A percentile compares a stretch with the other conserved stretches of the same genome.
phyloP scores from a whole-genome alignment of 2,888 invertebrate species.

The Drosophila multiciliata region DNA sequence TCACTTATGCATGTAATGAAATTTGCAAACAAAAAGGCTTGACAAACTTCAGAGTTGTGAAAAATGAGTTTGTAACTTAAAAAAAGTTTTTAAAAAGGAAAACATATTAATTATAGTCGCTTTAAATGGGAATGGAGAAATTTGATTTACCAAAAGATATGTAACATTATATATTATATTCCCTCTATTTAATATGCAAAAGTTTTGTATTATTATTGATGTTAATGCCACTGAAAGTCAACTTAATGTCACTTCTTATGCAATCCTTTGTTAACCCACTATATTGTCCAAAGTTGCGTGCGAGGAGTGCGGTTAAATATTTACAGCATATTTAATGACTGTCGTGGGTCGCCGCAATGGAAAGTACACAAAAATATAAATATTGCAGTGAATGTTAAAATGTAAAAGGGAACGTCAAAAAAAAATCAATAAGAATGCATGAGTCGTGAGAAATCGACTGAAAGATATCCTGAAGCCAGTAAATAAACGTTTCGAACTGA shows the following conservation, averaged over 20 bases:
- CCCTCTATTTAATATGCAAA: neutral
- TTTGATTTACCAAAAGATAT: neutral
- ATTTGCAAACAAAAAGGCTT: conserved; percentile 7
- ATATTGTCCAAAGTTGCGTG: neutral
- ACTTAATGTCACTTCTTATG: neutral
- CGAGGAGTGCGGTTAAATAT: conserved; percentile 38
- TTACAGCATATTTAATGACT: conserved; percentile 35
- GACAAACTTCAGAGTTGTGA: neutral
- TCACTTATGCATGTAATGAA: conserved; percentile 1
- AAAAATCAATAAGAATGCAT: neutral
- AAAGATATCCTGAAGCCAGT: neutral
- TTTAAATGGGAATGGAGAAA: neutral
- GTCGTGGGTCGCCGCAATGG: conserved; percentile 10
- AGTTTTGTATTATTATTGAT: neutral
- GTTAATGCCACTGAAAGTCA: neutral
- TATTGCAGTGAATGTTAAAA: neutral
- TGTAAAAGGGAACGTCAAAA: neutral
- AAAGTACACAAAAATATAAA: neutral
- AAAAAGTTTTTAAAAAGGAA: neutral
- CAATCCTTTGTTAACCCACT: neutral
- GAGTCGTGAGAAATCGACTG: neutral
- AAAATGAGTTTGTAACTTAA: conserved; percentile 6
- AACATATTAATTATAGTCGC: neutral
- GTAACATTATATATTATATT: neutral
- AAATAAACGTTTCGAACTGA: neutral